These are phyloP conservation scores for Choristoneura fumiferana DNA, from an alignment of 1,140 invertebrate genomes.

Conservation along the genomic window DNA sequence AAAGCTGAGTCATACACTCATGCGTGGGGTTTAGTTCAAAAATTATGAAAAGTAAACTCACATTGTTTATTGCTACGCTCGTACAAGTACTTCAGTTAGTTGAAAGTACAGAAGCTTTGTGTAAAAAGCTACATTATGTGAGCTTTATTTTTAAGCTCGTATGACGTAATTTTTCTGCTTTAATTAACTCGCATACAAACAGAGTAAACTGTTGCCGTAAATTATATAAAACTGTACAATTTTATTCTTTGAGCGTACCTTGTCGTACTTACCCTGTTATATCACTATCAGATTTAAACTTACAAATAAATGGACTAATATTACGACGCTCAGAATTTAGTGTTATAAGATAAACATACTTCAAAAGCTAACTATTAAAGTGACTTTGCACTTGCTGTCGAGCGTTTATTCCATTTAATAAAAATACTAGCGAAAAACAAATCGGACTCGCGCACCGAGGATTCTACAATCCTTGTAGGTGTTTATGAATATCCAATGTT, in stretches of 20 bases:
- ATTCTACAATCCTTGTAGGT: no score
- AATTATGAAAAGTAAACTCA: constrained; percentile 4
- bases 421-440: no score
- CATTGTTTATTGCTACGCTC: constrained; percentile 6
- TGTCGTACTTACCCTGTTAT: not conserved
- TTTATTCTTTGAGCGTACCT: constrained; percentile 4
- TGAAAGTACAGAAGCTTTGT: constrained; percentile 12
- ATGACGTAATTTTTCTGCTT: constrained; percentile 18
- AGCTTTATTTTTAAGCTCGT: constrained; percentile 16
- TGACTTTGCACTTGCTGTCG: no score
- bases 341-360: no score
- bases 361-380: no score
- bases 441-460: no score
- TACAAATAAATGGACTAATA: no score
- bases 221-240: constrained; percentile 13
- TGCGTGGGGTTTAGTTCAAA: not conserved
- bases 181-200: constrained; percentile 17
- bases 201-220: constrained; percentile 13
- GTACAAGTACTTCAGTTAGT: constrained; percentile 15
- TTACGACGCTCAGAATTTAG: no score
- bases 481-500: no score
- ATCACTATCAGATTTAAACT: no score
- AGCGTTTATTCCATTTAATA: no score
- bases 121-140: constrained; percentile 18
- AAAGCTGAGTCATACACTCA: no score